Percentiles rank a stretch among this genome's conserved stretches.
phyloP scores from a whole-genome alignment of 2,797 vertebrate genomes.

The Glyptemys insculpta region DNA sequence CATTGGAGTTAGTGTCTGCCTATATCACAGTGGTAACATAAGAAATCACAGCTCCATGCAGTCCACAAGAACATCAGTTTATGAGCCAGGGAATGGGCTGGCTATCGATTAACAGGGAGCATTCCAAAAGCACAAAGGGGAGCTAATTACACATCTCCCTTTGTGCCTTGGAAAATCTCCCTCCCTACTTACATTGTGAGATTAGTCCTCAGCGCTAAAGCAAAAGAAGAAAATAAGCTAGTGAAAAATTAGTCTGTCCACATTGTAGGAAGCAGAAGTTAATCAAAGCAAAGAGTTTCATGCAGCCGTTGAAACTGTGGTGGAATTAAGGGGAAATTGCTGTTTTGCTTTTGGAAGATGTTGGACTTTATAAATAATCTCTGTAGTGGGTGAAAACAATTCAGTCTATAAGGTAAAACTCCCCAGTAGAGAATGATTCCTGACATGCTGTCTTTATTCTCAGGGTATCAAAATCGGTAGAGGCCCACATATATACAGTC shows the following conservation, averaged over 20 bases:
- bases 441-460: background rate
- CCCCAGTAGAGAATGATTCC: background rate
- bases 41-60: background rate
- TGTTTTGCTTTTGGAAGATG: background rate
- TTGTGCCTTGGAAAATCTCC: background rate
- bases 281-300: background rate
- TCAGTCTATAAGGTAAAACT: background rate
- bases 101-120: conserved; percentile 12
- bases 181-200: background rate
- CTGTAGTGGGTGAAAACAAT: background rate
- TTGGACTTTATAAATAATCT: background rate
- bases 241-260: background rate
- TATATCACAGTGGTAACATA: background rate
- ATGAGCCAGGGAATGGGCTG: conserved; percentile 9
- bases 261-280: background rate
- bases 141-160: background rate
- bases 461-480: background rate
- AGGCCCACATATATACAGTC: background rate
- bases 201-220: background rate
- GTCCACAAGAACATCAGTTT: background rate
- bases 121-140: conserved; percentile 33
- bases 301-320: background rate
- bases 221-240: fast-evolving
- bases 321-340: fast-evolving
- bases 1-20: background rate